Percentiles rank a stretch among this genome's conserved stretches.
Conservation (phyloP, 2,888 invertebrate genomes). For the Lasius platythorax region DNA sequence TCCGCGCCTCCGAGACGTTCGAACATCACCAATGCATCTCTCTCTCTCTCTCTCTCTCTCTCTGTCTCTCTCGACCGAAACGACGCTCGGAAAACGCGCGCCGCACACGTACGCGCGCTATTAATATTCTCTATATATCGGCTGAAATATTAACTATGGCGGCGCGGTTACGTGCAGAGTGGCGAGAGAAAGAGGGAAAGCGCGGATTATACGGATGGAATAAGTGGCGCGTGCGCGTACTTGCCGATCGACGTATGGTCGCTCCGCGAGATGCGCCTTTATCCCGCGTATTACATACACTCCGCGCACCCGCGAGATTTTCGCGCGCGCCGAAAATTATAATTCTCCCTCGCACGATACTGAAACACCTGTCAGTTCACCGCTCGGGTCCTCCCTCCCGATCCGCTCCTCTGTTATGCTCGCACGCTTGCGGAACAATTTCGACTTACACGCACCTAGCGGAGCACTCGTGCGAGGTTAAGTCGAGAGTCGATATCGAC, state of each 20-base stretch:
- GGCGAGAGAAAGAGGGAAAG: slow-evolving; percentile 59
- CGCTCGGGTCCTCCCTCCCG: slow-evolving; percentile 49
- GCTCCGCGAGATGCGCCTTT: background rate
- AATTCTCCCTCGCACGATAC: slow-evolving; percentile 7
- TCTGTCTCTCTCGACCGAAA: background rate
- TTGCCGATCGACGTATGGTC: slow-evolving; percentile 28
- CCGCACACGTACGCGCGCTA: slow-evolving; percentile 39
- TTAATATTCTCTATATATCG: slow-evolving; percentile 74
- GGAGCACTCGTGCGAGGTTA: slow-evolving; percentile 72
- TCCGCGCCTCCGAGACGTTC: background rate
- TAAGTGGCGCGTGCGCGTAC: slow-evolving; percentile 70
- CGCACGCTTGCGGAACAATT: slow-evolving; percentile 59
- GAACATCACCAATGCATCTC: background rate
- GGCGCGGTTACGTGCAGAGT: slow-evolving; percentile 72
- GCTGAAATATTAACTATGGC: slow-evolving; percentile 77
- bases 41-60: slow-evolving; percentile 9
- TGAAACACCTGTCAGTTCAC: slow-evolving; percentile 72
- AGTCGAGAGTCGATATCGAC: slow-evolving; percentile 67
- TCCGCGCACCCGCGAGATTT: background rate
- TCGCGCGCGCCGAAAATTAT: background rate
- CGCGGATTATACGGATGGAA: slow-evolving; percentile 58
- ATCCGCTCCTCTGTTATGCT: slow-evolving; percentile 46
- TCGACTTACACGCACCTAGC: slow-evolving; percentile 75
- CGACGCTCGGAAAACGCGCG: slow-evolving; percentile 60
- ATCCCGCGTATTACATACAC: too few species aligned